Conservation (phyloP, 2,797 vertebrate genomes). For the Acanthurus tractus region DNA sequence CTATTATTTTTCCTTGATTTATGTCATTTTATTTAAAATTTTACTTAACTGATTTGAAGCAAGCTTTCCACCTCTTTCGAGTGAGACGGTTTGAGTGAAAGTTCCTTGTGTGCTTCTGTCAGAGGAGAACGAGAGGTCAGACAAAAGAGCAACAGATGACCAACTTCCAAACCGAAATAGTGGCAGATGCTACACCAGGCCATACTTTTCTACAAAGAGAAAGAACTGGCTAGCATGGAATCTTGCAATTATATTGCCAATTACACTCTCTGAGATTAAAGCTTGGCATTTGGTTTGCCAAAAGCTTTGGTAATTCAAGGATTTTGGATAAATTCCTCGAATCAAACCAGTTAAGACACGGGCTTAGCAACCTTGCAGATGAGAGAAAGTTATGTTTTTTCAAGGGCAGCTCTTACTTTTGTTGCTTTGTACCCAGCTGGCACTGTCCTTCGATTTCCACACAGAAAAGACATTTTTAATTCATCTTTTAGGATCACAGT, state of each 20-base stretch:
- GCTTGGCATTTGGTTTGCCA: not conserved
- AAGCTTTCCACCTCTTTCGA: slow-evolving; percentile 1
- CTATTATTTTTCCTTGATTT: not conserved
- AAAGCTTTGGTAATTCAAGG: slow-evolving; percentile 30
- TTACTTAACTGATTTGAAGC: not conserved
- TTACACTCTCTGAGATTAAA: slow-evolving; percentile 18
- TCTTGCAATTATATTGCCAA: not conserved
- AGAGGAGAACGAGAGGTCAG: not conserved
- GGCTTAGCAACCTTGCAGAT: slow-evolving; percentile 23
- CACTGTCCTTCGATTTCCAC: slow-evolving; percentile 6
- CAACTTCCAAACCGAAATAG: not conserved
- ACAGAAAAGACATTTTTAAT: slow-evolving; percentile 13
- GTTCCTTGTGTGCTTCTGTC: not conserved
- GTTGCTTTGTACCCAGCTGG: slow-evolving; percentile 14
- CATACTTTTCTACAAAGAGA: not conserved
- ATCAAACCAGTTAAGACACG: slow-evolving; percentile 11
- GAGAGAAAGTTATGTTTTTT: slow-evolving; percentile 5
- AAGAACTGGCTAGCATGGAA: not conserved
- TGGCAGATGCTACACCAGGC: slow-evolving; percentile 1
- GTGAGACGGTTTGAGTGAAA: not conserved
- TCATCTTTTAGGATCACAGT: slow-evolving; percentile 6
- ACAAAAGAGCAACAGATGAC: not conserved
- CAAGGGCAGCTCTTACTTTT: not conserved
- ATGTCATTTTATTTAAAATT: slow-evolving; percentile 18
- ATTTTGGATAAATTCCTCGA: slow-evolving; percentile 19